A percentile compares a stretch with the other conserved stretches of the same genome.
These are phyloP conservation scores for Sternotherus odoratus DNA, from an alignment of 2,797 vertebrate genomes.

Conservation along the genomic window DNA sequence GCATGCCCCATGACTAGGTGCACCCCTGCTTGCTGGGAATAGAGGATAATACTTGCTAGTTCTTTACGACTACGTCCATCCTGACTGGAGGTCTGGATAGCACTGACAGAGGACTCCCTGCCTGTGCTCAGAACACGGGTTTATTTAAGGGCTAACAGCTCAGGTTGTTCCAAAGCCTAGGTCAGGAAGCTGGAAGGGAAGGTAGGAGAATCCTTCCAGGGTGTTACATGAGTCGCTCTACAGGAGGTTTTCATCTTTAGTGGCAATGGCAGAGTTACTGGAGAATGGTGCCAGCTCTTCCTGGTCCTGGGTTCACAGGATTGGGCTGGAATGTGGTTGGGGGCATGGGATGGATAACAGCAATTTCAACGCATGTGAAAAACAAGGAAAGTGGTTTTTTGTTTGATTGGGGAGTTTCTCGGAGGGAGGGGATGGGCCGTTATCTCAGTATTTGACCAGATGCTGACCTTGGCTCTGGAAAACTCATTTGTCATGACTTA, in stretches of 20 bases:
- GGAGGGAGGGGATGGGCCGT: not conserved
- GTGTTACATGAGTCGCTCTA: not conserved
- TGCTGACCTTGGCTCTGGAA: slow-evolving; percentile 71
- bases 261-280: not conserved
- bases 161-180: not conserved
- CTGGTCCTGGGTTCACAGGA: slow-evolving; percentile 4
- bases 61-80: not conserved
- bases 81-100: not conserved
- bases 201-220: not conserved
- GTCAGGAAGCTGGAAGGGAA: not conserved
- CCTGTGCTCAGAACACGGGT: not conserved
- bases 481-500: slow-evolving; percentile 70
- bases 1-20: not conserved
- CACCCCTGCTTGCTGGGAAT: not conserved
- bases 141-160: not conserved
- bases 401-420: not conserved
- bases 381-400: slow-evolving; percentile 43
- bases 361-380: slow-evolving; percentile 18
- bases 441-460: slow-evolving; percentile 60
- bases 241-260: not conserved
- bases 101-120: not conserved
- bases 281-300: not conserved
- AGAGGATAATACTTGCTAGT: not conserved
- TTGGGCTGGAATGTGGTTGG: not conserved
- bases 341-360: not conserved